Conservation (phyloP, 2,113 vertebrate genomes). For the Colius striatus region DNA sequence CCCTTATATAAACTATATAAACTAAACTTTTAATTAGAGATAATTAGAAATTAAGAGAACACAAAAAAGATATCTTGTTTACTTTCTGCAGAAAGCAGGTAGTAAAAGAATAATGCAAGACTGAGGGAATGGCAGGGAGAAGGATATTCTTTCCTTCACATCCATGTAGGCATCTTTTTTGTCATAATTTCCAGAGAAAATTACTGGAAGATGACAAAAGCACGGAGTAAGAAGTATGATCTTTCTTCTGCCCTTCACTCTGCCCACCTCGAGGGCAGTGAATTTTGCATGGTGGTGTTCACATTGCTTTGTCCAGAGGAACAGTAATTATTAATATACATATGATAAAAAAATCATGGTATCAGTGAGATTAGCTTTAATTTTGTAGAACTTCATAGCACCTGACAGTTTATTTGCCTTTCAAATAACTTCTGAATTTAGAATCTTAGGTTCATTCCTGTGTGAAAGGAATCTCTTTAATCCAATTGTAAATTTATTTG, state of each 20-base stretch:
- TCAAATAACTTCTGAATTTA: neutral
- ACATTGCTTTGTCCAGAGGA: neutral
- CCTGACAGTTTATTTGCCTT: neutral
- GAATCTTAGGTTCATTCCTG: neutral
- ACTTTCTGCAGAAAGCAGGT: neutral
- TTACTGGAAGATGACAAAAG: neutral
- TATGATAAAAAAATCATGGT: neutral
- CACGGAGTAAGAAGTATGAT: neutral
- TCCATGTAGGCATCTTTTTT: neutral
- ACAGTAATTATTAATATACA: neutral
- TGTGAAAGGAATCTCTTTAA: neutral
- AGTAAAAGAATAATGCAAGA: neutral
- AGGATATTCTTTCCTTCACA: neutral
- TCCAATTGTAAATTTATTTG: neutral
- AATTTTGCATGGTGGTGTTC: neutral
- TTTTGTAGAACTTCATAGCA: neutral
- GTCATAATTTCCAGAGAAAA: neutral
- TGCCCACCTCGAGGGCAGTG: neutral
- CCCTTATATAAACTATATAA: neutral
- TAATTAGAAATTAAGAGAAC: neutral
- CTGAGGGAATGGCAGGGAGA: neutral
- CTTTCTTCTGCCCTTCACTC: neutral
- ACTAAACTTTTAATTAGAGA: neutral
- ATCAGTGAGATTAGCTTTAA: neutral
- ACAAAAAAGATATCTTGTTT: neutral